Evolutionary conservation across 1,140 invertebrate species (phyloP), one percentile per base, ranked within the genome.

Genomic region (Danaus plexippus): DNA sequence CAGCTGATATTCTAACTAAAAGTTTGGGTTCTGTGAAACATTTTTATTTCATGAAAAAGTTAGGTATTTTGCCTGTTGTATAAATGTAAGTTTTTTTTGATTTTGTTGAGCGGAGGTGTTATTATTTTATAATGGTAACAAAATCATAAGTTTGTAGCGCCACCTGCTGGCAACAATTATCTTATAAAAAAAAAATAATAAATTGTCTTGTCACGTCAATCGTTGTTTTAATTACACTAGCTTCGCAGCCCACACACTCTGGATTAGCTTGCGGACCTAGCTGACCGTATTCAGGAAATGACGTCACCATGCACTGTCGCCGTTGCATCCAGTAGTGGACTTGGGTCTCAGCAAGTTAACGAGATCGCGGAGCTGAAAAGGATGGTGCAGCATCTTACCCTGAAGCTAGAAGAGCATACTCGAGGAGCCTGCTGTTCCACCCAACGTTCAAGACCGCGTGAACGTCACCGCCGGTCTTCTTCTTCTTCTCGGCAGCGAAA

Each of bases 231-330:
- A n/a, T n/a, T n/a, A n/a, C n/a, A 11, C 12, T 47, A 9, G 52
- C 59, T 9, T 59, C 63, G 3, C 63, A 61, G 47, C 54, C 58
- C 9, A 41, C 45, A 0, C 11, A 32, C 7, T 52, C 63, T 65
- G 9, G 55, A 65, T 15, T 32, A 58, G 18, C 48, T 65, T 1
- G 48, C 55, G 13, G 59, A 61, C 11, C 22, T 65, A 48, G 63
- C 59, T 1, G 56, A 65, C 32, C 56, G 59, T 1, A 55, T 64
- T 9, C 54, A 64, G 12, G 63, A 65, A 11, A 10, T 59, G 12
- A 52, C 54, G 10, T 52, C 61, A 47, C 53, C 57, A 9, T 43
- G 40, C 43, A 51, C 46, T n/a, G 60, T 54, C 42, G 54, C 50
- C 40, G 40, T 54, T 6, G 42, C 49, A 10, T 22, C 18, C 11